Evolutionary conservation across 2,113 vertebrate genomes (phyloP).

Genomic region (Dinomys branickii): DNA sequence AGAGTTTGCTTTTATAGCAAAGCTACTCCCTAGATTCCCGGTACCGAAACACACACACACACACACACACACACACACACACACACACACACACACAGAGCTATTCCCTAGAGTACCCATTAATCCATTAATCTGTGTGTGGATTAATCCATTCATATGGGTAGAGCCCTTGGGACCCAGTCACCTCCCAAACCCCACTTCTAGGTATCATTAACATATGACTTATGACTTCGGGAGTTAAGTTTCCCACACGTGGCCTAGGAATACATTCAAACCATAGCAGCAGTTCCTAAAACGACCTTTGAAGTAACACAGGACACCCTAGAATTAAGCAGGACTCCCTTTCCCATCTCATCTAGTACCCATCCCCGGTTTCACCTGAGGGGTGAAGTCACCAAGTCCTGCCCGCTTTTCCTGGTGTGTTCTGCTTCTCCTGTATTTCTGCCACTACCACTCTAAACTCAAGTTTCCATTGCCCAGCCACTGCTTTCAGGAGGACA

Average conservation of each 20-base stretch:
- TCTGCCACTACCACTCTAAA: not conserved
- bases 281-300: not conserved
- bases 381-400: not conserved
- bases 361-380: accelerated
- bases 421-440: not conserved
- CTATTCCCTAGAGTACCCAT: not conserved
- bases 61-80: no score
- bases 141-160: not conserved
- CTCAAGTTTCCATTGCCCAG: not conserved
- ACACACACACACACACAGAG: no score
- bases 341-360: not conserved
- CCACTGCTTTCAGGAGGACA: not conserved
- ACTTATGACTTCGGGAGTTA: not conserved
- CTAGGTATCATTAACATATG: not conserved
- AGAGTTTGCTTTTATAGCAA: not conserved
- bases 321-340: not conserved
- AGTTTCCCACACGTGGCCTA: not conserved
- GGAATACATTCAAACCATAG: not conserved
- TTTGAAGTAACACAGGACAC: not conserved
- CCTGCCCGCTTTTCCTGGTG: not conserved
- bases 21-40: not conserved
- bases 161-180: not conserved
- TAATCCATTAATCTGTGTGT: not conserved
- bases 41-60: no score
- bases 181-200: not conserved